These are phyloP conservation scores for Mobula birostris DNA, from an alignment of 2,113 vertebrate genomes.

Conservation along the genomic window DNA sequence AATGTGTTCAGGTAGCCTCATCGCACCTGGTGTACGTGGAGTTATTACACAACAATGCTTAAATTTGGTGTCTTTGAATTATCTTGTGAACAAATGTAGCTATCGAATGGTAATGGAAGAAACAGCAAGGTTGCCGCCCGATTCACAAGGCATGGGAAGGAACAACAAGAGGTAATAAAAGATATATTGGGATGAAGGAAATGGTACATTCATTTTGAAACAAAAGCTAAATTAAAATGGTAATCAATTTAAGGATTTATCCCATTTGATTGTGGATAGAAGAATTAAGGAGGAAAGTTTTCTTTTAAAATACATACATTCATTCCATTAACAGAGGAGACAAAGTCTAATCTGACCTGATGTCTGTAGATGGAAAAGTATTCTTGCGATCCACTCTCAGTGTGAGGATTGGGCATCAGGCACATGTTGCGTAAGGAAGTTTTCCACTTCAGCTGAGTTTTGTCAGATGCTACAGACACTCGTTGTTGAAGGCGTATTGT, in stretches of 20 bases:
- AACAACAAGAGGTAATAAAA: not conserved
- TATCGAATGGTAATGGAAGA: too few relatives aligned
- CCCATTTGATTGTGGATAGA: not conserved
- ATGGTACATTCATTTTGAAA: not conserved
- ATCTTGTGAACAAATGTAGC: not conserved
- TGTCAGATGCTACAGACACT: constrained; percentile 42
- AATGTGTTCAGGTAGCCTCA: not conserved
- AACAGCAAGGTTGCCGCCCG: too few relatives aligned
- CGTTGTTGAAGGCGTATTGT: constrained; percentile 68
- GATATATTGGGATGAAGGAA: not conserved
- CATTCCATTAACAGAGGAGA: not conserved
- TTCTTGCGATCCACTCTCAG: constrained; percentile 78
- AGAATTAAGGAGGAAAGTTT: not conserved
- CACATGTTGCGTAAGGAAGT: constrained; percentile 68
- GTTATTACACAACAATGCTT: not conserved
- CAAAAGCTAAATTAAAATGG: not conserved
- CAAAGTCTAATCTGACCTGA: constrained; percentile 58
- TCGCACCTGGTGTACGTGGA: not conserved
- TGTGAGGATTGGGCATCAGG: constrained; percentile 82
- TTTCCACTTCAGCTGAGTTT: constrained; percentile 58
- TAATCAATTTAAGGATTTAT: not conserved
- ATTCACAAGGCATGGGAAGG: too few relatives aligned
- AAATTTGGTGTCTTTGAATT: not conserved
- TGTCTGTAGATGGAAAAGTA: constrained; percentile 71
- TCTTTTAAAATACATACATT: not conserved